A percentile compares a stretch with the other conserved stretches of the same genome.
phyloP scores from a whole-genome alignment of 1,140 invertebrate genomes.

The Brachionus calyciflorus region DNA sequence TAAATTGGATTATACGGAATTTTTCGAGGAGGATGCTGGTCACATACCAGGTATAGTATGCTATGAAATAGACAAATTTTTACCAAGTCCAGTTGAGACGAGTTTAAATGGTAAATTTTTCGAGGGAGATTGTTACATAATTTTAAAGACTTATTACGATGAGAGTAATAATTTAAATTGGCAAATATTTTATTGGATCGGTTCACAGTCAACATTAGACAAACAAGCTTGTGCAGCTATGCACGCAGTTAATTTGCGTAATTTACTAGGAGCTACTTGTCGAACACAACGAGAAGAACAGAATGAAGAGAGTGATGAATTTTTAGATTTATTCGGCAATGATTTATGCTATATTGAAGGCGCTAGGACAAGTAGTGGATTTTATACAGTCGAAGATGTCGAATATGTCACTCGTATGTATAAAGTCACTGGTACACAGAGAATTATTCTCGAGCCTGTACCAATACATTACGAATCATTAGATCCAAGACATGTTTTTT shows the following conservation, averaged over 20 bases:
- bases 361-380: conserved; percentile 89
- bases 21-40: conserved; percentile 93
- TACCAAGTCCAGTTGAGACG: conserved; percentile 79
- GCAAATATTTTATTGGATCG: conserved; percentile 99
- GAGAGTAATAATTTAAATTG: conserved; percentile 78
- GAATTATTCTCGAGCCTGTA: conserved; percentile 86
- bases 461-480: conserved; percentile 65
- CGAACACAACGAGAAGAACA: conserved; percentile 98
- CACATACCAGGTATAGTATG: conserved; percentile 72
- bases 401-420: conserved; percentile 58
- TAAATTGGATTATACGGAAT: conserved; percentile 94
- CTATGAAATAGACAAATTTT: conserved; percentile 99
- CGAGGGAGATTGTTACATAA: conserved; percentile 97
- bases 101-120: conserved; percentile 95
- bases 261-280: conserved; percentile 87
- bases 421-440: conserved; percentile 72
- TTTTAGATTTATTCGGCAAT: conserved; percentile 87
- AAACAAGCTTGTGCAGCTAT: conserved; percentile 98
- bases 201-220: conserved; percentile 87
- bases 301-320: conserved; percentile 90
- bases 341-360: conserved; percentile 78
- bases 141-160: conserved; percentile 85
- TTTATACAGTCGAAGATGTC: conserved; percentile 92
- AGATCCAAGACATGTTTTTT: conserved; percentile 85
- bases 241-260: conserved; percentile 95